Percentiles rank a stretch among this genome's conserved stretches.
Conservation (phyloP, 2,888 invertebrate species). For the Pinctada fucata region DNA sequence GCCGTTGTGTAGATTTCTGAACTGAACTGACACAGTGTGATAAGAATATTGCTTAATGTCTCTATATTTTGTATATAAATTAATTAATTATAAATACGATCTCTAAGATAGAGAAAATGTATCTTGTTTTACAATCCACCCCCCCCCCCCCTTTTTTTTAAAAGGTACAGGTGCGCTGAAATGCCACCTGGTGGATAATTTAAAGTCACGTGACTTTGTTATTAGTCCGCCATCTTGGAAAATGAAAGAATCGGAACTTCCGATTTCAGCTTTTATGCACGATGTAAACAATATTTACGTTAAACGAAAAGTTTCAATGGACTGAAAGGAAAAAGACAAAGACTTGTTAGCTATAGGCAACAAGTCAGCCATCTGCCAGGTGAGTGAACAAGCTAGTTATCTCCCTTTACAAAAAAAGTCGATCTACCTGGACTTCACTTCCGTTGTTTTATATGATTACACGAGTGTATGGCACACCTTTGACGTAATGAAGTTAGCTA, state of each 20-base stretch:
- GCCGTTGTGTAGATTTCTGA: no score
- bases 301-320: constrained; percentile 27
- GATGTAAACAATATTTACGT: constrained; percentile 14
- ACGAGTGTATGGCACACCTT: constrained; percentile 10
- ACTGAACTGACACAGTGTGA: no score
- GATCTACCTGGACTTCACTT: constrained; percentile 6
- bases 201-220: constrained; percentile 46
- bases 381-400: constrained; percentile 8
- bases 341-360: constrained; percentile 37
- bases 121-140: no score
- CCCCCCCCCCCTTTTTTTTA: no score
- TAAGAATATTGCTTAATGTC: no score
- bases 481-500: constrained; percentile 3
- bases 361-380: constrained; percentile 38
- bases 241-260: constrained; percentile 19
- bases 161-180: constrained; percentile 21
- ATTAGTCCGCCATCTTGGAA: constrained; percentile 45
- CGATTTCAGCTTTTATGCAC: constrained; percentile 12
- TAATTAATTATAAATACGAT: no score
- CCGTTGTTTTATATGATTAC: constrained; percentile 20
- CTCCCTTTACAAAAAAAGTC: not conserved
- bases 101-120: no score
- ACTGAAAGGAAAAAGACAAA: constrained; percentile 18
- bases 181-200: constrained; percentile 40
- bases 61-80: no score